Evolutionary conservation across 2,797 vertebrate species (phyloP).

Genomic region (Avahi laniger): DNA sequence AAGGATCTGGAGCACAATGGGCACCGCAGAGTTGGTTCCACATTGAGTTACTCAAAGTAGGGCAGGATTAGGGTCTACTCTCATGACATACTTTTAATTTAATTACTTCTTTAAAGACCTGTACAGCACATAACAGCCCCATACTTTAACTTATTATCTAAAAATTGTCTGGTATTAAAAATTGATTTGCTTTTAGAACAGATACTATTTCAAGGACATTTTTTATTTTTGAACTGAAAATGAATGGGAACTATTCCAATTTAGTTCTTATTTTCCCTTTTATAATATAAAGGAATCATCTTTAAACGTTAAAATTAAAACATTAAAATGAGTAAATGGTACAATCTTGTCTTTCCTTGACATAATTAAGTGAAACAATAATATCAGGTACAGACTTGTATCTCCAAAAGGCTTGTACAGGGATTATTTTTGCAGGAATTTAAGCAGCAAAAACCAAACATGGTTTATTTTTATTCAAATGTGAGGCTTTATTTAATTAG

Average conservation of each 20-base stretch:
- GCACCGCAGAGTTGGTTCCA: not conserved
- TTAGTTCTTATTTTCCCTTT: slow-evolving; percentile 30
- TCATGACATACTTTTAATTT: not conserved
- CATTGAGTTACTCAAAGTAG: not conserved
- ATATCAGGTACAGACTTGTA: slow-evolving; percentile 18
- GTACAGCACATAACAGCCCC: not conserved
- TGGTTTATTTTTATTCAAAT: slow-evolving; percentile 55
- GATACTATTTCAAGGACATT: not conserved
- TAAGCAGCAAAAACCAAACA: slow-evolving; percentile 54
- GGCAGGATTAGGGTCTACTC: not conserved
- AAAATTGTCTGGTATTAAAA: not conserved
- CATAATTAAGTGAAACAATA: slow-evolving; percentile 61
- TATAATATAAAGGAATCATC: not conserved
- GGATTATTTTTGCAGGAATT: slow-evolving; percentile 59
- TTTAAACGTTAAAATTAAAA: slow-evolving; percentile 55
- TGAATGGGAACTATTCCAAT: slow-evolving; percentile 2
- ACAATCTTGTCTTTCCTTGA: slow-evolving; percentile 38
- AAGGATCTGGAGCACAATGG: not conserved
- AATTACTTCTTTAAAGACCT: not conserved
- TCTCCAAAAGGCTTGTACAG: slow-evolving; percentile 26
- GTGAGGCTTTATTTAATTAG: slow-evolving; percentile 62
- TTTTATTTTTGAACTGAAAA: slow-evolving; percentile 35
- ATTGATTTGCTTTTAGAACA: not conserved
- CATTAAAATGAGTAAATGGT: slow-evolving; percentile 50
- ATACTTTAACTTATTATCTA: not conserved